Evolutionary conservation across 2,888 invertebrate genomes (phyloP).

Genomic region (Kuschelorhynchus macadamiae): DNA sequence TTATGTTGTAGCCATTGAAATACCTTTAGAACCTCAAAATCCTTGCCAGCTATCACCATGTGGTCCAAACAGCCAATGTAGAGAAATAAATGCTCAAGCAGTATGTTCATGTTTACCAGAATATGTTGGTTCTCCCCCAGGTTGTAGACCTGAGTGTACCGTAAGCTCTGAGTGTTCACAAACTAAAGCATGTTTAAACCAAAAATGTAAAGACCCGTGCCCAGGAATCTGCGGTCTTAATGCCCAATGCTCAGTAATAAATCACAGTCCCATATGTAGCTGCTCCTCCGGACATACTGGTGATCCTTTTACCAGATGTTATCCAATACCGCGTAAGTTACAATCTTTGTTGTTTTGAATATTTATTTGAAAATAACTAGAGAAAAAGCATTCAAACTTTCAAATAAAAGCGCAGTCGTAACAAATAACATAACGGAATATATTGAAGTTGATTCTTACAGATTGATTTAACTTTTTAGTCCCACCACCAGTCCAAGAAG

Average conservation of each 20-base stretch:
- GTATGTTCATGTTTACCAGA: constrained; percentile 69
- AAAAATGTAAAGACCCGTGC: constrained; percentile 82
- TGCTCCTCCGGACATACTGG: constrained; percentile 76
- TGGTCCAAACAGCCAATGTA: constrained; percentile 81
- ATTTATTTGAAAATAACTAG: too few species aligned
- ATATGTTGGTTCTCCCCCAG: constrained; percentile 74
- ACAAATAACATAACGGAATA: too few species aligned
- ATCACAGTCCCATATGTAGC: constrained; percentile 77
- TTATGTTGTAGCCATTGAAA: constrained; percentile 66
- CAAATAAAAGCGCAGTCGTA: too few species aligned
- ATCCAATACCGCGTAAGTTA: constrained; percentile 70
- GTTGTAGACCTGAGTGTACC: constrained; percentile 85
- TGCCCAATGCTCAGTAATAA: constrained; percentile 69
- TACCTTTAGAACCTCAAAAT: constrained; percentile 63
- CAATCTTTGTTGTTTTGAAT: not conserved
- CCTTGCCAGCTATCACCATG: constrained; percentile 82
- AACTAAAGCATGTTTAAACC: constrained; percentile 79
- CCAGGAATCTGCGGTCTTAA: constrained; percentile 75
- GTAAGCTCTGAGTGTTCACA: constrained; percentile 83
- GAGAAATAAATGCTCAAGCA: constrained; percentile 70
- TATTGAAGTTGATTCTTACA: too few species aligned
- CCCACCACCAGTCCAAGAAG: constrained; percentile 44
- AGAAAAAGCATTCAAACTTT: too few species aligned
- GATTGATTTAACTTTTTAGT: constrained; percentile 22
- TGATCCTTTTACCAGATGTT: constrained; percentile 81